phyloP scores from a whole-genome alignment of 2,113 vertebrate genomes.

The Tricholaema leucomelas region DNA sequence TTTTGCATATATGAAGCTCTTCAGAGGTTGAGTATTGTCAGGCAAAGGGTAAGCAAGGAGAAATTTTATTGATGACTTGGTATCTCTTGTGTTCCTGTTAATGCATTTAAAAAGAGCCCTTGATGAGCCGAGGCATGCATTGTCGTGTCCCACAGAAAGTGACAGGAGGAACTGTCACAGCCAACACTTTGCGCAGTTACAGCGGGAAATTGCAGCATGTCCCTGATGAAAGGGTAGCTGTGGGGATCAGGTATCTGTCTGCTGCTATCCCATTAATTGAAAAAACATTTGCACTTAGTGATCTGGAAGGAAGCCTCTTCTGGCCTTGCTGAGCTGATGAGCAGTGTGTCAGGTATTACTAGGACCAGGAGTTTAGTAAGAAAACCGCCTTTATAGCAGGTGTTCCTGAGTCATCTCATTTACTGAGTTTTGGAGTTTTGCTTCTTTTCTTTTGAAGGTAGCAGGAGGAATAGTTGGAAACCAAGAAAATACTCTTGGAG shows the following conservation, averaged over 20 bases:
- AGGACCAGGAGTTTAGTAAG: neutral
- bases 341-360: neutral
- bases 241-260: neutral
- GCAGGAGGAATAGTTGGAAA: neutral
- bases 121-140: neutral
- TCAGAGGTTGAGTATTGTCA: neutral
- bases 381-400: neutral
- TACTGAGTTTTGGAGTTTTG: neutral
- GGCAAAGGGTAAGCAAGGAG: neutral
- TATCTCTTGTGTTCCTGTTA: neutral
- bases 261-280: neutral
- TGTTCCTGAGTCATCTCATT: neutral
- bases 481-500: neutral
- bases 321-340: neutral
- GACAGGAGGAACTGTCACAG: neutral
- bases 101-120: slow-evolving; percentile 21
- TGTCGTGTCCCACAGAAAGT: neutral
- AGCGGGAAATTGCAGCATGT: neutral
- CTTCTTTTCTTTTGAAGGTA: neutral
- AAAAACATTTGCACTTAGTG: neutral
- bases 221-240: neutral
- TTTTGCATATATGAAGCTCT: neutral
- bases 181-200: neutral
- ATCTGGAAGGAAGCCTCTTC: slow-evolving; percentile 12
- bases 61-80: neutral